Base-by-base conservation (phyloP, 2,797 vertebrate genomes). In the Acanthurus tractus region DNA sequence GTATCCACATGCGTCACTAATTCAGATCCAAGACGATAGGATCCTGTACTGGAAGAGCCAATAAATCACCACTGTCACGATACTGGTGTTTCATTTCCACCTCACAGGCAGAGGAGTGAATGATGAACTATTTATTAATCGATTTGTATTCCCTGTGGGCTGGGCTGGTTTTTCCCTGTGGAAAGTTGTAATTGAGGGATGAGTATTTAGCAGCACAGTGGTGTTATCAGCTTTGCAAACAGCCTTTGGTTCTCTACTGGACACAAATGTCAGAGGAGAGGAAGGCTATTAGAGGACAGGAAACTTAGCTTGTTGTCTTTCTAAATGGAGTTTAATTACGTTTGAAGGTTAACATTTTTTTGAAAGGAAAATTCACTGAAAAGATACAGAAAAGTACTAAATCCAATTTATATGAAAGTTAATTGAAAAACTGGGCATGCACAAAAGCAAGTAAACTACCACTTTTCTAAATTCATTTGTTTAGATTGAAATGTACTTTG, bases 71-170 rank as follows among this genome's bases (percentile, higher is more conserved):
- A 69, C 77, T 88, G 88, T 89, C 88, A 83, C 46, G 0, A 66
- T 76, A 69, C 74, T 86, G 84, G 44, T 85, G 74, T 88, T 92
- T 90, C 76, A 89, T 86, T 91, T 92, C 73, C 83, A 89, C 73
- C 77, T 25, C 81, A 80, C 42, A 69, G 59, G 58, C 53, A 66
- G 68, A 73, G 63, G 67, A 76, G 78, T 73, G 61, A 66, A 71
- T 68, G 73, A 89, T 91, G 59, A 89, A 88, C 61, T 87, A 85
- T 91, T 86, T 90, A 91, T 89, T 86, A 86, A 93, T 90, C 61
- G 76, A 90, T 91, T 36, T 71, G 42, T 70, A 80, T 74, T 91
- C 86, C 81, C 84, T 1, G 42, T 9, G 70, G 87, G 79, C 46
- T 70, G 14, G 15, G 23, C 74, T 61, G 77, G 11, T 71, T 77